Evolutionary conservation across 2,888 invertebrate genomes (phyloP).

Genomic region (Aplocera efformata): DNA sequence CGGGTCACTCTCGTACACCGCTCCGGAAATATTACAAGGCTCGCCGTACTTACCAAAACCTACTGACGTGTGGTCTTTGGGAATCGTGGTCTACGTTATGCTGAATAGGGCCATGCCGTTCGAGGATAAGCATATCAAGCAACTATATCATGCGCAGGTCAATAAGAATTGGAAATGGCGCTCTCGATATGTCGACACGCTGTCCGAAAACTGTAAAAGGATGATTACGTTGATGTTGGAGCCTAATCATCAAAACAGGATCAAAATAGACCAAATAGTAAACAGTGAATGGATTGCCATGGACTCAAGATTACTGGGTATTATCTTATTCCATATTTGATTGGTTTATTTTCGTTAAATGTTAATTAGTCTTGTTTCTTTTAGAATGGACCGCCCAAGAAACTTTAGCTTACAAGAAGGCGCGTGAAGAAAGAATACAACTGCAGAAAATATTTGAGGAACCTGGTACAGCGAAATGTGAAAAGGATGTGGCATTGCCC

Average conservation of each 20-base stretch:
- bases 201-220: constrained; percentile 83
- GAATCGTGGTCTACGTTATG: constrained; percentile 90
- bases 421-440: constrained; percentile 53
- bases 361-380: constrained; percentile 17
- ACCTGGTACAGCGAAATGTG: constrained; percentile 26
- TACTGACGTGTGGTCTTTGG: constrained; percentile 90
- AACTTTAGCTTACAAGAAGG: constrained; percentile 58
- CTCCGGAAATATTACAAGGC: constrained; percentile 92
- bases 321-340: constrained; percentile 6
- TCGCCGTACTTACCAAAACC: constrained; percentile 85
- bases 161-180: constrained; percentile 85
- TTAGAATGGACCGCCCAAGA: constrained; percentile 70
- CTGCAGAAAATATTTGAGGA: constrained; percentile 41
- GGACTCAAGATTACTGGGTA: constrained; percentile 80
- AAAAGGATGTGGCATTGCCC: constrained; percentile 35
- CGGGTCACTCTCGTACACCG: constrained; percentile 92
- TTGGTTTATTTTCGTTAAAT: not conserved
- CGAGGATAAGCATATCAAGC: constrained; percentile 87
- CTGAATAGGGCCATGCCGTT: constrained; percentile 92
- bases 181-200: constrained; percentile 77
- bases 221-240: constrained; percentile 83
- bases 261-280: constrained; percentile 80
- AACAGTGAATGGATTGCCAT: constrained; percentile 83
- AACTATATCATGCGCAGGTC: constrained; percentile 81
- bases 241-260: constrained; percentile 82